phyloP scores from a whole-genome alignment of 2,113 vertebrate genomes.

The Otus sunia region DNA sequence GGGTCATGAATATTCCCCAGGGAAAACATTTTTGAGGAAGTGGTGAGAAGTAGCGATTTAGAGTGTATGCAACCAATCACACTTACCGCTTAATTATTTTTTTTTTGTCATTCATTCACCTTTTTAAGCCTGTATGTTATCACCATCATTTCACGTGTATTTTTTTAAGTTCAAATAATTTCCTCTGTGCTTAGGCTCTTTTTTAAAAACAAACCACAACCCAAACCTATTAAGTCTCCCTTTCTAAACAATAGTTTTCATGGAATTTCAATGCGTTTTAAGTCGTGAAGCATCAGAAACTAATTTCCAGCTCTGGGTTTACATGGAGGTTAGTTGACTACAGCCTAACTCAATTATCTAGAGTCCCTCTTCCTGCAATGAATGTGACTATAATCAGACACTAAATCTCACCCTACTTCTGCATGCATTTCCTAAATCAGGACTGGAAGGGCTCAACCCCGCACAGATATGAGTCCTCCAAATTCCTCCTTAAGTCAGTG shows the following conservation, averaged over 20 bases:
- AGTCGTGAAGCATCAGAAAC: neutral
- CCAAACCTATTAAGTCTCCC: neutral
- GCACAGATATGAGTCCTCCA: fast-evolving
- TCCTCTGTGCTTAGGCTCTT: neutral
- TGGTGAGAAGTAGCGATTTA: neutral
- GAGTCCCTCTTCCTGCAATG: neutral
- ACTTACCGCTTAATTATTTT: neutral
- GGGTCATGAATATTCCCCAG: neutral
- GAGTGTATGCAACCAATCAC: neutral
- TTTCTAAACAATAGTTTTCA: neutral
- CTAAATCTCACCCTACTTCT: neutral
- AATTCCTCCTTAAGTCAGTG: neutral
- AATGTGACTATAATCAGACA: neutral
- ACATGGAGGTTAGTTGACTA: neutral
- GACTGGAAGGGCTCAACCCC: neutral
- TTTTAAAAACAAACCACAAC: neutral
- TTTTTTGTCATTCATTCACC: neutral
- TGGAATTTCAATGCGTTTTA: neutral
- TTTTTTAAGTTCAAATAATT: neutral
- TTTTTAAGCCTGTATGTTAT: neutral
- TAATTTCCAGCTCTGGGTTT: neutral
- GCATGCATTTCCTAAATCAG: neutral
- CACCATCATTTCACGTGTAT: neutral
- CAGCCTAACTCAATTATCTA: neutral
- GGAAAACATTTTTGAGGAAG: neutral